Base-by-base conservation (phyloP, 2,113 vertebrate genomes). In the Tetrao urogallus region DNA sequence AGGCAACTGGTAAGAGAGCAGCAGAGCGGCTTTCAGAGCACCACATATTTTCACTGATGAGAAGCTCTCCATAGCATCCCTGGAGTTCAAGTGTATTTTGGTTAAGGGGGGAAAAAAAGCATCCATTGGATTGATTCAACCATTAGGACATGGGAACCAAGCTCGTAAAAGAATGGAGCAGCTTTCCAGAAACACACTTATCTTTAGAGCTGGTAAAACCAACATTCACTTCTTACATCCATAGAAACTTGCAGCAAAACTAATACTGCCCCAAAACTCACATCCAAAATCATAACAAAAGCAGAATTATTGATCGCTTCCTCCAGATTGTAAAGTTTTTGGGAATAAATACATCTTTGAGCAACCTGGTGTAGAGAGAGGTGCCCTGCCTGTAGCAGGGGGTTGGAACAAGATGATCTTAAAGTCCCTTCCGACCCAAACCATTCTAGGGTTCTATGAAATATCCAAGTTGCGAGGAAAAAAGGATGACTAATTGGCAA, bases 1-100 rank as follows among this genome's bases (percentile, higher is more conserved):
- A 86, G 84, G 93, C 78, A 94, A 92, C 84, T 63, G 63, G 74
- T 52, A 58, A 27, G 34, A 57, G 63, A 82, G 84, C 54, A 76
- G 48, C 75, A 94, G 74, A 13, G 71, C 13, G 25, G 81, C 47
- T 84, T 78, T 81, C 78, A 92, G 70, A 40, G 81, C 17, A 5
- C 30, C 1, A 8, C 88, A 42, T 88, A 70, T 25, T 88, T 91
- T 66, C 82, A 4, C 47, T 36, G 3, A 18, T 2, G 40, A 66
- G 85, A 27, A 82, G 85, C 64, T 94, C 90, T 80, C 82, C 90
- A 85, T 63, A 82, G 90, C 79, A 80, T 22, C 40, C 2, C 58
- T 54, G 42, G n/a, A 17, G 34, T 82, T 85, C 63, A 82, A 87
- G 43, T 5, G 20, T 24, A 34, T 81, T 77, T 76, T 38, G 10